These are phyloP conservation scores for Nothobranchius furzeri DNA, from an alignment of 2,113 vertebrate genomes.

Conservation along the genomic window DNA sequence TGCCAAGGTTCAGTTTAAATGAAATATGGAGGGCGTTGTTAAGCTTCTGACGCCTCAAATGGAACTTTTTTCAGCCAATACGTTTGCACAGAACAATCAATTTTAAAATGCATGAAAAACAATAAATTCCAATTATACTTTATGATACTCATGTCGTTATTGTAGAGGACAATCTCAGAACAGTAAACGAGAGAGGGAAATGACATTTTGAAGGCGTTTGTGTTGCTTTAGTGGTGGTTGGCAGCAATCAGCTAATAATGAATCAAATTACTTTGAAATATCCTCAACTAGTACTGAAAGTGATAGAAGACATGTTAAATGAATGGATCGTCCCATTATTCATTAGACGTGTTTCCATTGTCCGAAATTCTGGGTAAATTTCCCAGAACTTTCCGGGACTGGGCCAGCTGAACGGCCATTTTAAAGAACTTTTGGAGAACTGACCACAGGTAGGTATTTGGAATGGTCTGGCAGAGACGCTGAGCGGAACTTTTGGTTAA, in stretches of 20 bases:
- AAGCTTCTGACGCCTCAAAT: conserved; percentile 19
- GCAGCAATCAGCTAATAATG: conserved; percentile 13
- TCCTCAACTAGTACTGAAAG: conserved; percentile 44
- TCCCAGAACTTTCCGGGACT: too few relatives aligned
- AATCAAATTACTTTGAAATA: conserved; percentile 13
- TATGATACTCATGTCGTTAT: conserved; percentile 31
- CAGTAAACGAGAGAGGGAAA: conserved; percentile 21
- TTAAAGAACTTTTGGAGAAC: too few relatives aligned
- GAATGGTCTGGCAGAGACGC: too few relatives aligned
- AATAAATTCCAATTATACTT: conserved; percentile 38
- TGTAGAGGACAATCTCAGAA: conserved; percentile 15
- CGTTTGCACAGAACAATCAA: conserved; percentile 20
- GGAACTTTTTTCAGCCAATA: conserved; percentile 33
- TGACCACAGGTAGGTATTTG: too few relatives aligned
- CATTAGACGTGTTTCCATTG: not conserved
- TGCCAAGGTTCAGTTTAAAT: conserved; percentile 19
- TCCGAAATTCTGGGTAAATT: too few relatives aligned
- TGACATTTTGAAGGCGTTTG: conserved; percentile 25
- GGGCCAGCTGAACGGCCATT: too few relatives aligned
- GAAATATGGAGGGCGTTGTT: conserved; percentile 13
- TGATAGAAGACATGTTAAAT: conserved; percentile 11
- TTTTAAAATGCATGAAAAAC: conserved; percentile 32
- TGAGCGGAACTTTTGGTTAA: too few relatives aligned
- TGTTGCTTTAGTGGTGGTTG: conserved; percentile 8
- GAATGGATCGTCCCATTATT: not conserved